Percentiles rank a stretch among this genome's conserved stretches.
Conservation (phyloP, 1,140 invertebrate genomes). For the Saccostrea echinata region DNA sequence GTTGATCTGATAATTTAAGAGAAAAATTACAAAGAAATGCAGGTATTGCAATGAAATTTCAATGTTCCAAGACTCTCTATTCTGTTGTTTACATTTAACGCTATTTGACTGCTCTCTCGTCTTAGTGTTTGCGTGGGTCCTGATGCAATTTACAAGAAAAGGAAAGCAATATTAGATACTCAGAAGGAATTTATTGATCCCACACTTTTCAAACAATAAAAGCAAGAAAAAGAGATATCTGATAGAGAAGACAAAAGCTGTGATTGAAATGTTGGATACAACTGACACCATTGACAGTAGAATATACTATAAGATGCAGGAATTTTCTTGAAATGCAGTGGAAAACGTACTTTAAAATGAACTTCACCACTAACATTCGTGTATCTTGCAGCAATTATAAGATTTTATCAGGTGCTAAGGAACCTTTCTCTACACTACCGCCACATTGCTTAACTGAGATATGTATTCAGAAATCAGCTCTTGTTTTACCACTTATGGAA, state of each 20-base stretch:
- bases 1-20: background rate
- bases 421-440: background rate
- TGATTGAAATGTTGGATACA: background rate
- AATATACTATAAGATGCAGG: background rate
- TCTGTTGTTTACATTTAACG: background rate
- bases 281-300: background rate
- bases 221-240: background rate
- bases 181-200: background rate
- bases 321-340: background rate
- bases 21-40: too few species aligned
- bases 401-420: background rate
- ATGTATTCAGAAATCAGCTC: background rate
- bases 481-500: background rate
- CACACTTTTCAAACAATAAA: background rate
- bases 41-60: too few species aligned
- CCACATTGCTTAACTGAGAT: background rate
- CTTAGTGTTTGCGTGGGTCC: background rate
- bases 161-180: background rate
- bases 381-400: background rate
- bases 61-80: too few species aligned
- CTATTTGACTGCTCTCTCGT: background rate
- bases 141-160: background rate
- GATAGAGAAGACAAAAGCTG: background rate
- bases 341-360: background rate
- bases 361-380: background rate